Base-by-base conservation (phyloP, 2,888 invertebrate species). In the Caenorhabditis plicata region DNA sequence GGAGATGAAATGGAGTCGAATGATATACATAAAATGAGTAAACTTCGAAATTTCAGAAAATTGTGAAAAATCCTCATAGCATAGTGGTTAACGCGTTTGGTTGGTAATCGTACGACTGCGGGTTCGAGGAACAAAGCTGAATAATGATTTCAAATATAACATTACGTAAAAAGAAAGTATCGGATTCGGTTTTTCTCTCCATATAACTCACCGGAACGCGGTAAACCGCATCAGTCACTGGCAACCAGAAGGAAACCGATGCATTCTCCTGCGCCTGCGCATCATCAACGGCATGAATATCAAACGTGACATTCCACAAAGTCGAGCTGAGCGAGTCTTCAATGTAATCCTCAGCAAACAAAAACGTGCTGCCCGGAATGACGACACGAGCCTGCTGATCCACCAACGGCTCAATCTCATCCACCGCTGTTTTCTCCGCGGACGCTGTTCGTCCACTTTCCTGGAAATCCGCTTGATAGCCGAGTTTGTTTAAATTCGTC, bases 291-390 rank as follows among this genome's bases (percentile, higher is more conserved):
- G 47, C 57, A 8, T 49, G 26, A 20, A 49, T 38, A 22, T 55
- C 50, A 17, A 49, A 52, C 3, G 42, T 51, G 32, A 62, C 40
- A 38, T 66, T 66, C 66, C 66, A 66, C 8, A 48, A 45, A 23
- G 48, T 49, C 20, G 49, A 35, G 47, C 48, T 54, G 43, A 53
- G 51, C 11, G 41, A 32, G 27, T 36, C 45, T 35, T 61, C 54
- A 11, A 29, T 35, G 29, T 54, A 50, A 9, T 47, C 46, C 46
- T 53, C 53, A 22, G 44, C 46, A 32, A n/a, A 66, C 8, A 48
- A 45, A 23, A 44, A 45, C 20, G 49, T 36, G 47, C 48, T 54
- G 43, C 49, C 51, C 11, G 41, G 31, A 32, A 32, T 42, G 36
- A 54, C 54, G 13, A 29, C 33, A 27, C 51, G 47, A 9, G 43